Base-by-base conservation (phyloP, 2,113 vertebrate species). In the Zeus faber region DNA sequence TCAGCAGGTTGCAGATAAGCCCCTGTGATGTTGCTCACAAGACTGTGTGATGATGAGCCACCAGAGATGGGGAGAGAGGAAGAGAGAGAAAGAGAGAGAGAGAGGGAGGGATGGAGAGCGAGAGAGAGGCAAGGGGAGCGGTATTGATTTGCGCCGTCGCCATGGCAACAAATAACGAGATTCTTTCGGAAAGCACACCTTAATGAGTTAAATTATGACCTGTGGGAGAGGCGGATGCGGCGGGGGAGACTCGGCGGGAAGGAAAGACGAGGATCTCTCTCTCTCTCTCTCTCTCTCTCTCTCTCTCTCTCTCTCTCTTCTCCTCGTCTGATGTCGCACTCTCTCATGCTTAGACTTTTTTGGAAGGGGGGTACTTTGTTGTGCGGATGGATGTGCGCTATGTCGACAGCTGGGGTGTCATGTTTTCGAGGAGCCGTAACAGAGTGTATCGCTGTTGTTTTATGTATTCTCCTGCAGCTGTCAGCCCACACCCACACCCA, bases 1-100 rank as follows among this genome's bases (percentile, higher is more conserved):
- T 79, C 80, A 85, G 79, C 82, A 84, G 82, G 85, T 84, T 85
- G 77, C 74, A 74, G 80, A 87, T 86, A 87, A 87, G 76, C 82
- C 67, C 61, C 61, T 80, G 79, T 81, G 80, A 85, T 83, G 82
- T 88, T 80, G 75, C 80, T 77, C 59, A 72, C 74, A 74, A 72
- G 65, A 51, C 65, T 69, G 66, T 79, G 74, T 74, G 81, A 82
- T 14, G 22, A 46, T 78, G 69, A 79, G 77, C 67, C 23, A 40
- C 70, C 56, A 17, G 68, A 10, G 16, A 25, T 3, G 64, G 16
- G 22, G 1, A 5, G 13, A 16, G 41, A 13, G 20, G 27, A 9
- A 9, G 27, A 5, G 27, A 5, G 35, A 20, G 40, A 40, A 35
- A 49, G 63, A 58, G 33, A 65, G 40, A 51, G 67, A 53, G 72